Evolutionary conservation across 1,140 invertebrate genomes (phyloP).

Genomic region (Marisa cornuarietis): DNA sequence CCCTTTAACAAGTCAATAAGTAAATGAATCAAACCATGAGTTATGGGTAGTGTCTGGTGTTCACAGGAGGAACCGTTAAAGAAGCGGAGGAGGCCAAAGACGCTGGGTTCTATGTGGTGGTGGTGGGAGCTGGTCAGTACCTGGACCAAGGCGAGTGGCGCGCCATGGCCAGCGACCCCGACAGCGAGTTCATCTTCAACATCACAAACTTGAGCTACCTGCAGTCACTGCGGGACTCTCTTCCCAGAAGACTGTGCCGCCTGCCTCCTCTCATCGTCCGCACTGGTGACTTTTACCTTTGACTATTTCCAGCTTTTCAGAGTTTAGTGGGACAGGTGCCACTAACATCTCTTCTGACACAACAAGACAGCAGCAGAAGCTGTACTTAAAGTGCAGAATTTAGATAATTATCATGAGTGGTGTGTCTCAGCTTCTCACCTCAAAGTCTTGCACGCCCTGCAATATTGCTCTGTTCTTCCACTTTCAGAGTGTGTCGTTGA

Average conservation of each 20-base stretch:
- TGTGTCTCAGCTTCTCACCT: too few species aligned
- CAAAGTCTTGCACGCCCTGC: too few species aligned
- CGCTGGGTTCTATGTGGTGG: constrained; percentile 51
- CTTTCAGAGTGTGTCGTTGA: constrained; percentile 16
- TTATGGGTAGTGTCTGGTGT: too few species aligned
- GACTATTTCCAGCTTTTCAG: not conserved
- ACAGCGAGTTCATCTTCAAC: constrained; percentile 49
- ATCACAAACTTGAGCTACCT: constrained; percentile 31
- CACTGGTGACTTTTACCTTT: not conserved
- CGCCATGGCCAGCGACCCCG: constrained; percentile 53
- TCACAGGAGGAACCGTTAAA: not conserved
- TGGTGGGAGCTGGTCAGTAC: constrained; percentile 56
- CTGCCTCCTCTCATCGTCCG: constrained; percentile 31
- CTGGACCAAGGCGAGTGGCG: constrained; percentile 49
- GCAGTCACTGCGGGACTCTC: constrained; percentile 9
- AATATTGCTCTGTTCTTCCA: not conserved
- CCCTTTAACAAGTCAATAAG: too few species aligned
- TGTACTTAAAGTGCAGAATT: too few species aligned
- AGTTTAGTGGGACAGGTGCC: not conserved
- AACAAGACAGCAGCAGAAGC: too few species aligned
- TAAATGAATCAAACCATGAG: too few species aligned
- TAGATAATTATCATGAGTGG: too few species aligned
- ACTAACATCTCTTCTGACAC: not conserved
- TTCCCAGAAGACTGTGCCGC: constrained; percentile 26
- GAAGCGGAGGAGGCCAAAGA: constrained; percentile 48